Base-by-base conservation (phyloP, 2,113 vertebrate species). In the Sitta europaea region DNA sequence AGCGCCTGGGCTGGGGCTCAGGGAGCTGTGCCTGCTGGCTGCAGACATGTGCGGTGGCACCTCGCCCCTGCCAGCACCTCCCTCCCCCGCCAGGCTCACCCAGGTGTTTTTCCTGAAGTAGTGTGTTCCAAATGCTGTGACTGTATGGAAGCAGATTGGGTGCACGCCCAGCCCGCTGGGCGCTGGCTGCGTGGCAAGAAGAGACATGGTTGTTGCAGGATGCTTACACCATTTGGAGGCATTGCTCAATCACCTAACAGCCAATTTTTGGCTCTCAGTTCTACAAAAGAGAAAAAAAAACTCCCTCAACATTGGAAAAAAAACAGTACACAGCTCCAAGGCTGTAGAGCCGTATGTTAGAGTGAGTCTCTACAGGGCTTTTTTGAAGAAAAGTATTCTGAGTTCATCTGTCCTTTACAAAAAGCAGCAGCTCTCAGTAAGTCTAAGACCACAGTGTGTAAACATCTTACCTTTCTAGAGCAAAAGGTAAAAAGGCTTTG, bases 11-110 rank as follows among this genome's bases (percentile, higher is more conserved):
- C 22, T 51, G 63, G 51, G 29, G 11, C 12, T 58, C 35, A 22
- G 28, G 25, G 22, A 11, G 15, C 1, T 0, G 19, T 24, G 47
- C 33, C 55, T 36, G 42, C 62, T 62, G 58, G 48, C 53, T 14
- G 1, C 38, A 70, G 58, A 11, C 24, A 5, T 28, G 38, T 45
- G 35, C 0, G 0, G 33, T 31, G 55, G 35, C 54, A 89, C 35
- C 57, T 51, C 61, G 57, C 53, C 50, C 42, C 5, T 28, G 29
- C 24, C 72, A 61, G 38, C 20, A 3, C 35, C 74, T 67, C 38
- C 43, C 51, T 91, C 21, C 61, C 43, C 47, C 0, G 0, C 25
- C 0, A 1, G 51, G 38, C 55, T 90, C 11, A 1, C 17, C 51
- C 63, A 62, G 86, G 59, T 94, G 79, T 93, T 96, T 93, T 36